These are phyloP conservation scores for Carollia perspicillata DNA, from an alignment of 2,113 vertebrate genomes.

Conservation along the genomic window DNA sequence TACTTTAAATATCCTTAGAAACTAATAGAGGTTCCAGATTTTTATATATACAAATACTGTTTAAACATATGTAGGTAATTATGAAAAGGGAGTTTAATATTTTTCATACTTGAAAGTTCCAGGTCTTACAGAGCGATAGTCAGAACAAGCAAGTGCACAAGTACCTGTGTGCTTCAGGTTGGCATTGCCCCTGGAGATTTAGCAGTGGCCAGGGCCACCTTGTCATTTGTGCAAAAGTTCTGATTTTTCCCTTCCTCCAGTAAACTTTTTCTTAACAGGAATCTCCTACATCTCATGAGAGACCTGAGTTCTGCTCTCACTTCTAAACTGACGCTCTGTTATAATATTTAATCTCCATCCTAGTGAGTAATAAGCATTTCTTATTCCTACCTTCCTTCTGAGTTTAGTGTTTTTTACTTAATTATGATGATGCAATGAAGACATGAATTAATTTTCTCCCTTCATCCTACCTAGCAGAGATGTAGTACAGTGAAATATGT, in stretches of 20 bases:
- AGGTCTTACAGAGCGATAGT: not conserved
- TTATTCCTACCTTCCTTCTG: not conserved
- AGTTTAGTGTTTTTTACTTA: not conserved
- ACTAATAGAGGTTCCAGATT: not conserved
- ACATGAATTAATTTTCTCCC: not conserved
- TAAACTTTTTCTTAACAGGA: not conserved
- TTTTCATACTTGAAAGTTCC: not conserved
- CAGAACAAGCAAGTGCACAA: not conserved
- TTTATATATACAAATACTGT: not conserved
- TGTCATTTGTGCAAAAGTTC: not conserved
- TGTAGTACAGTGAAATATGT: not conserved
- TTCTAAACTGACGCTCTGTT: not conserved
- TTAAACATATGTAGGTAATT: not conserved
- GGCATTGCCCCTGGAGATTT: not conserved
- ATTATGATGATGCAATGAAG: not conserved
- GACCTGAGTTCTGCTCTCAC: not conserved
- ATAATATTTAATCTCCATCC: not conserved
- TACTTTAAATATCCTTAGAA: conserved; percentile 4
- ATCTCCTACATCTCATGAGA: not conserved
- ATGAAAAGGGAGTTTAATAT: not conserved
- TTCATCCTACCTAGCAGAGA: not conserved
- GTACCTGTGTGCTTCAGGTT: not conserved
- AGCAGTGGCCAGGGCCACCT: not conserved
- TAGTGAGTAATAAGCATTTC: not conserved
- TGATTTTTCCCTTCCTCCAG: not conserved